Evolutionary conservation across 92 coral and sea anemone species (phyloP).

Genomic region (Heliopora coerulea): DNA sequence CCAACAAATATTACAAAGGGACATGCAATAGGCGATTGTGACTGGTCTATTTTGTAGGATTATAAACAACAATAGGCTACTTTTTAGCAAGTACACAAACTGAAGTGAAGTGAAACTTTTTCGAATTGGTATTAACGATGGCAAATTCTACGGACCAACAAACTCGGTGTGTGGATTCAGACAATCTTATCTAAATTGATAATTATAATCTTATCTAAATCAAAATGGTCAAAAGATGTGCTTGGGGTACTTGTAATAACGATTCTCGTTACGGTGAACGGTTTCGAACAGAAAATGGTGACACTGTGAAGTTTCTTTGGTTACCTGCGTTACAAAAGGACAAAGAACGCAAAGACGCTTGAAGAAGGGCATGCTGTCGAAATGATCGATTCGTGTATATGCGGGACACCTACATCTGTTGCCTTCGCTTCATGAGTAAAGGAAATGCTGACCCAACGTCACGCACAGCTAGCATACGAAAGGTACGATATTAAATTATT

Average conservation of each 20-base stretch:
- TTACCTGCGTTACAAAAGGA: constrained; percentile 24
- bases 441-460: constrained; percentile 11
- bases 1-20: no score
- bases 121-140: no score
- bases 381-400: constrained; percentile 5
- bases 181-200: background rate
- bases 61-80: no score
- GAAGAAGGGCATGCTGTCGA: constrained; percentile 34
- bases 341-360: constrained; percentile 20
- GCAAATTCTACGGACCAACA: background rate
- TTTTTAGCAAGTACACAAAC: no score
- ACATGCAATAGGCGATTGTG: no score
- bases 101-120: no score
- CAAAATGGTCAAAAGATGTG: constrained; percentile 33
- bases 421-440: constrained; percentile 21
- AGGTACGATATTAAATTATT: background rate
- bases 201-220: background rate
- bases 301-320: constrained; percentile 3
- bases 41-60: no score
- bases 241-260: constrained; percentile 19
- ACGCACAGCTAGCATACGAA: constrained; percentile 18
- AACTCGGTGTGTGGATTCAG: background rate
- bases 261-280: constrained; percentile 23
- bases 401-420: constrained; percentile 17
- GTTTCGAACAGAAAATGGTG: constrained; percentile 3